Conservation (phyloP, 2,888 invertebrate species). For the Lasioglossum malachurum region DNA sequence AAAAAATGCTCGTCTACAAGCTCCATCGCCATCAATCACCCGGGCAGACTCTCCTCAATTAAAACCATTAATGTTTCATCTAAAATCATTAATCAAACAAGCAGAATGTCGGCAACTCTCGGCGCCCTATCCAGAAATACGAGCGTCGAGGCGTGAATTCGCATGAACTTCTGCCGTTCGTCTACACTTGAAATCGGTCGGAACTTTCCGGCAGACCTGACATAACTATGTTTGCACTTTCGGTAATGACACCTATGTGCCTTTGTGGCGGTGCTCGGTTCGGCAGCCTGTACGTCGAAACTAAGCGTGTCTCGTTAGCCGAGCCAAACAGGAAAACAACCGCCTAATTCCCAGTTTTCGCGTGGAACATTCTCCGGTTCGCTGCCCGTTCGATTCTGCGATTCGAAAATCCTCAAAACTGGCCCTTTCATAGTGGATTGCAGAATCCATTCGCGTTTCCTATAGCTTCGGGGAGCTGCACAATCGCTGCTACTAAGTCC, state of each 20-base stretch:
- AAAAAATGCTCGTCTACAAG: not conserved
- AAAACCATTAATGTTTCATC: not conserved
- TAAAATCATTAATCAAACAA: slow-evolving; percentile 1
- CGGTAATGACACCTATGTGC: not conserved
- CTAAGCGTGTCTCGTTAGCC: not conserved
- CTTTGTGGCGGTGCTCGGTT: not conserved
- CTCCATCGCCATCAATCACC: not conserved
- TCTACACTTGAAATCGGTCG: not conserved
- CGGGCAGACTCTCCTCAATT: not conserved
- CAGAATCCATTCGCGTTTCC: not conserved
- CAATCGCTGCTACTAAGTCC: not conserved
- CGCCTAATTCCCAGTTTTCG: not conserved
- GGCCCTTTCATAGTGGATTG: not conserved
- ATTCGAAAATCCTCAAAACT: not conserved
- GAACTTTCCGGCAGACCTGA: slow-evolving; percentile 17
- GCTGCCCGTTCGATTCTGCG: slow-evolving; percentile 25
- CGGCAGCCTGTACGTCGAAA: not conserved
- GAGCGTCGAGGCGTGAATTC: not conserved
- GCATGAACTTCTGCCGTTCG: not conserved
- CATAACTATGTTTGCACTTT: not conserved
- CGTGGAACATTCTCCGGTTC: not conserved
- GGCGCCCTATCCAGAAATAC: not conserved
- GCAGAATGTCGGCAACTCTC: not conserved
- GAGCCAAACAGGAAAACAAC: not conserved
- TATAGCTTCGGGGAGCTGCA: not conserved